Evolutionary conservation across 2,888 invertebrate species (phyloP).

Genomic region (Diarsia brunnea): DNA sequence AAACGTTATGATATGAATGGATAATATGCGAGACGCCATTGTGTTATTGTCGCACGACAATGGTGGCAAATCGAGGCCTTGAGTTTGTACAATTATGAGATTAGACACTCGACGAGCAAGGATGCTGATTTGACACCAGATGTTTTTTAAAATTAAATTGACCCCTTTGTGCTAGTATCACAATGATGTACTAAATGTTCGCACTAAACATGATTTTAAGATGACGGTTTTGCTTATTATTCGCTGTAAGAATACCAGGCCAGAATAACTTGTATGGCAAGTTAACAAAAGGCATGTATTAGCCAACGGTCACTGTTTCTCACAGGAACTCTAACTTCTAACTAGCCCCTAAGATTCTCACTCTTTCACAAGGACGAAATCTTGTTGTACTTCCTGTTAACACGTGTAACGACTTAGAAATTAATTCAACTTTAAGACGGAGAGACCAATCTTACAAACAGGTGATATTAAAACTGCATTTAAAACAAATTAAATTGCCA

Average conservation of each 20-base stretch:
- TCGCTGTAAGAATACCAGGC: slow-evolving; percentile 14
- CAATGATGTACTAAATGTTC: slow-evolving; percentile 60
- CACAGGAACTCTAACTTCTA: background rate
- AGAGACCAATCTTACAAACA: background rate
- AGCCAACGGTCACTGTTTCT: slow-evolving; percentile 18
- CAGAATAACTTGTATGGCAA: slow-evolving; percentile 33
- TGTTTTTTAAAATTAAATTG: slow-evolving; percentile 68
- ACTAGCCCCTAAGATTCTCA: background rate
- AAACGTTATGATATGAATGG: slow-evolving; percentile 90
- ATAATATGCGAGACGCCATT: slow-evolving; percentile 85
- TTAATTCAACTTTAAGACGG: background rate
- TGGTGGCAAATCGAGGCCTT: slow-evolving; percentile 78
- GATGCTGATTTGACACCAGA: slow-evolving; percentile 72
- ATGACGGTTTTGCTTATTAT: slow-evolving; percentile 45
- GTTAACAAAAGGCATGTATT: background rate
- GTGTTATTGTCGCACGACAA: slow-evolving; percentile 78
- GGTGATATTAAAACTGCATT: background rate
- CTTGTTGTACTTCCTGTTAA: background rate
- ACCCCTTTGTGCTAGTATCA: slow-evolving; percentile 71
- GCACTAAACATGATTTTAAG: slow-evolving; percentile 51
- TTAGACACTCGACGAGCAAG: slow-evolving; percentile 80
- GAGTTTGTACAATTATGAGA: slow-evolving; percentile 85
- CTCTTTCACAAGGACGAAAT: background rate
- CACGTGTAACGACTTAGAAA: background rate
- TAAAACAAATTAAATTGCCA: background rate